These are phyloP conservation scores for Nomada flava DNA, from an alignment of 2,888 invertebrate genomes.

Conservation along the genomic window DNA sequence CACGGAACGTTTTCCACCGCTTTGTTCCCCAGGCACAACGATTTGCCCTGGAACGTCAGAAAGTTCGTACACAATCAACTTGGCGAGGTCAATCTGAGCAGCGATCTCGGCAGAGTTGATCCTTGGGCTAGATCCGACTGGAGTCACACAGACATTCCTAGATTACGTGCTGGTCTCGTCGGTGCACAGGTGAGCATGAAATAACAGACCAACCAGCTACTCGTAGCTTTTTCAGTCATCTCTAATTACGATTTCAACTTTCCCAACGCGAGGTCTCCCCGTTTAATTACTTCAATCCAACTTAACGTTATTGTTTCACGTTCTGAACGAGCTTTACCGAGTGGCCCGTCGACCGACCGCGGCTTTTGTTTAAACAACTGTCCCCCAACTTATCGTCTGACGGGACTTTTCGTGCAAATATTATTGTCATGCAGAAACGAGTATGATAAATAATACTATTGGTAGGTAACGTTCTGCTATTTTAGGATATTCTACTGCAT, in stretches of 20 bases:
- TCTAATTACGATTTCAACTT: slow-evolving; percentile 29
- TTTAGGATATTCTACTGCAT: no score
- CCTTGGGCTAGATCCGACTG: slow-evolving; percentile 95
- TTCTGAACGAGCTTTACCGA: slow-evolving; percentile 31
- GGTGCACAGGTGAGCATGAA: slow-evolving; percentile 90
- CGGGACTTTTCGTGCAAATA: slow-evolving; percentile 10
- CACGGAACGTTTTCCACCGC: background rate
- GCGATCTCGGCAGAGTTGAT: slow-evolving; percentile 87
- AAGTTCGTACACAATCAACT: slow-evolving; percentile 93
- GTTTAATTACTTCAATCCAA: slow-evolving; percentile 27
- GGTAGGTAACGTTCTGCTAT: no score
- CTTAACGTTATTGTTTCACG: slow-evolving; percentile 33
- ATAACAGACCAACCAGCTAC: slow-evolving; percentile 18
- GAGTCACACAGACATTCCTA: slow-evolving; percentile 97
- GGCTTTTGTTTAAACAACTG: slow-evolving; percentile 1
- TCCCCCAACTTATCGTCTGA: background rate
- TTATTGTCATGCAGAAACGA: slow-evolving; percentile 3
- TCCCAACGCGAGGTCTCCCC: background rate
- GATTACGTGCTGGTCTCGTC: slow-evolving; percentile 92
- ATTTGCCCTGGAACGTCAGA: slow-evolving; percentile 95
- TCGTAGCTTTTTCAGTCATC: slow-evolving; percentile 18
- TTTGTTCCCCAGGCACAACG: slow-evolving; percentile 87
- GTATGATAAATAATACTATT: no score
- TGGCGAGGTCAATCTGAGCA: slow-evolving; percentile 83
- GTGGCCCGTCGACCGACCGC: no score